phyloP scores from a whole-genome alignment of 1,140 invertebrate genomes.

The Trachelipus rathkii region DNA sequence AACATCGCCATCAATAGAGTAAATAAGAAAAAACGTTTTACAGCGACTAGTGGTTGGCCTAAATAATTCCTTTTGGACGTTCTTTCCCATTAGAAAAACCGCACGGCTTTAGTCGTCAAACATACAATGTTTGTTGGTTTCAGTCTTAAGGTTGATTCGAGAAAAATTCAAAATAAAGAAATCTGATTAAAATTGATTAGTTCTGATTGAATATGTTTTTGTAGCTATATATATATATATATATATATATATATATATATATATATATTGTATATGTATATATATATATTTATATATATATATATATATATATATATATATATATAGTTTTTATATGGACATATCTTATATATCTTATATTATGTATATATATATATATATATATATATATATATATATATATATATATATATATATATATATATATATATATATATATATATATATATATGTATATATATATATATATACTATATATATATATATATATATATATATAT shows the following conservation, averaged over 20 bases:
- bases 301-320: neutral
- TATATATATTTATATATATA: neutral
- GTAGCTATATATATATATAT: neutral
- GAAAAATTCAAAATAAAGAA: neutral
- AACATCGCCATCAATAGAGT: neutral
- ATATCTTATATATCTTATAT: too few relatives aligned
- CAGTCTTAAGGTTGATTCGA: neutral
- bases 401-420: neutral
- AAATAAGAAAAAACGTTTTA: neutral
- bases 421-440: neutral
- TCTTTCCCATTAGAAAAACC: neutral
- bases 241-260: neutral
- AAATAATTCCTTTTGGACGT: neutral
- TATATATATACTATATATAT: neutral
- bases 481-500: neutral
- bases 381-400: constrained; percentile 5
- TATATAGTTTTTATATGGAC: too few relatives aligned
- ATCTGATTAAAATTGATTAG: neutral
- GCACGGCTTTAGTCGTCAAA: constrained; percentile 2
- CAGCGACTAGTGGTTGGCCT: neutral
- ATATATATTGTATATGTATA: neutral
- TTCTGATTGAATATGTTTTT: neutral
- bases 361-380: too few relatives aligned
- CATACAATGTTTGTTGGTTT: neutral
- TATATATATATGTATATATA: neutral